Percentiles rank a stretch among this genome's conserved stretches.
phyloP scores from a whole-genome alignment of 2,113 vertebrate species.

The Chaetodon trifascialis region DNA sequence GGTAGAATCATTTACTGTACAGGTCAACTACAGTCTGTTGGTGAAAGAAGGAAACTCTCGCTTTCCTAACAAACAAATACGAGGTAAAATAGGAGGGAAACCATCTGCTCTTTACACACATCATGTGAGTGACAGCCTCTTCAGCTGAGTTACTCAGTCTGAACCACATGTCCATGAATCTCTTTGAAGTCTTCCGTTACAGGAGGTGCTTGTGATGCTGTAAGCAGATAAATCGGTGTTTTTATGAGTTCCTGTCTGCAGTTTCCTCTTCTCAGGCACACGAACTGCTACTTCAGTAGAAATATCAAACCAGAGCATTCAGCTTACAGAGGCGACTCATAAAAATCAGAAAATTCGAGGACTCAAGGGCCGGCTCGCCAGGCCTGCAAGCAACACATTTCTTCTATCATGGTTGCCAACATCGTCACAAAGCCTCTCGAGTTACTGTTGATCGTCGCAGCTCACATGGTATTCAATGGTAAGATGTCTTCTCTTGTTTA shows the following conservation, averaged over 20 bases:
- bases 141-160: constrained; percentile 38
- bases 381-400: background rate
- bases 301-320: constrained; percentile 11
- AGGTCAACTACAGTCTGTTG: background rate
- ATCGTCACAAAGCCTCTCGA: constrained; percentile 27
- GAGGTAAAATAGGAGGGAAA: constrained; percentile 5
- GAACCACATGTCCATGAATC: constrained; percentile 62
- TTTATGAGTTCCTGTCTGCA: constrained; percentile 65
- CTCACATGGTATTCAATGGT: constrained; percentile 63
- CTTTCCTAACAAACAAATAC: too few species aligned
- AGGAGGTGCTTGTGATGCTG: constrained; percentile 56
- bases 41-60: background rate
- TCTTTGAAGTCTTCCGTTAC: constrained; percentile 56
- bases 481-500: constrained; percentile 43
- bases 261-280: constrained; percentile 49
- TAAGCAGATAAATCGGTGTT: constrained; percentile 40
- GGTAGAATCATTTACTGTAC: background rate
- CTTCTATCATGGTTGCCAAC: constrained; percentile 49
- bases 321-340: background rate
- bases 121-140: constrained; percentile 29
- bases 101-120: constrained; percentile 7
- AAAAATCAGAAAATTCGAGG: background rate
- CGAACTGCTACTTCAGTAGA: constrained; percentile 14
- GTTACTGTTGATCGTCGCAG: constrained; percentile 58
- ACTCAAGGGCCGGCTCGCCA: background rate